phyloP scores from a whole-genome alignment of 2,888 invertebrate genomes.

The Keiferia lycopersicella region DNA sequence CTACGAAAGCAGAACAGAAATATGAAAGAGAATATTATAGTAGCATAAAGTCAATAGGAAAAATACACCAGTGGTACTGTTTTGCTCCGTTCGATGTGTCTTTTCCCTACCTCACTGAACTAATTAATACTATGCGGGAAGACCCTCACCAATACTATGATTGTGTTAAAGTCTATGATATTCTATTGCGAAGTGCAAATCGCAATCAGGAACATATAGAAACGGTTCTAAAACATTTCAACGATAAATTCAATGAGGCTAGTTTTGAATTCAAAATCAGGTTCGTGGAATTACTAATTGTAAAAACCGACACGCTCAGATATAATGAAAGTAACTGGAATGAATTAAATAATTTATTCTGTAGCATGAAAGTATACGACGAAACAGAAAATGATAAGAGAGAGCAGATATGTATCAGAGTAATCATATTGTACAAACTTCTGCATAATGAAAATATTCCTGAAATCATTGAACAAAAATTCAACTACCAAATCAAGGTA shows the following conservation, averaged over 20 bases:
- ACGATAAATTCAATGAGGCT: constrained; percentile 63
- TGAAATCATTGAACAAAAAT: constrained; percentile 55
- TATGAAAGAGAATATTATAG: not conserved
- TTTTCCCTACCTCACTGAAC: constrained; percentile 49
- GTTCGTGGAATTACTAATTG: constrained; percentile 53
- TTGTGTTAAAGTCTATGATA: constrained; percentile 50
- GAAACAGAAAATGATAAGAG: constrained; percentile 53
- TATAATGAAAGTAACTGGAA: constrained; percentile 54
- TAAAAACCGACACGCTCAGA: constrained; percentile 43
- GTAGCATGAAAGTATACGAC: constrained; percentile 62
- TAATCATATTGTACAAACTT: constrained; percentile 55
- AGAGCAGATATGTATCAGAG: constrained; percentile 51
- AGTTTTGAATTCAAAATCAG: constrained; percentile 56
- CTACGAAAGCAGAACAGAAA: constrained; percentile 31
- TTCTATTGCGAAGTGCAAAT: constrained; percentile 50
- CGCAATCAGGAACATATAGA: constrained; percentile 46
- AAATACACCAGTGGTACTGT: constrained; percentile 34
- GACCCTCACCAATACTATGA: constrained; percentile 42
- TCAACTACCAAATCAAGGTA: constrained; percentile 50
- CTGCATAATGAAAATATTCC: constrained; percentile 51
- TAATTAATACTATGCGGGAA: constrained; percentile 51
- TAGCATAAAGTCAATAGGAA: not conserved
- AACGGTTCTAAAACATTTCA: constrained; percentile 53
- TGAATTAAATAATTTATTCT: constrained; percentile 57
- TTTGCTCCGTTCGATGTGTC: constrained; percentile 35